Conservation (phyloP, 2,797 vertebrate species). For the Propithecus deckenii region DNA sequence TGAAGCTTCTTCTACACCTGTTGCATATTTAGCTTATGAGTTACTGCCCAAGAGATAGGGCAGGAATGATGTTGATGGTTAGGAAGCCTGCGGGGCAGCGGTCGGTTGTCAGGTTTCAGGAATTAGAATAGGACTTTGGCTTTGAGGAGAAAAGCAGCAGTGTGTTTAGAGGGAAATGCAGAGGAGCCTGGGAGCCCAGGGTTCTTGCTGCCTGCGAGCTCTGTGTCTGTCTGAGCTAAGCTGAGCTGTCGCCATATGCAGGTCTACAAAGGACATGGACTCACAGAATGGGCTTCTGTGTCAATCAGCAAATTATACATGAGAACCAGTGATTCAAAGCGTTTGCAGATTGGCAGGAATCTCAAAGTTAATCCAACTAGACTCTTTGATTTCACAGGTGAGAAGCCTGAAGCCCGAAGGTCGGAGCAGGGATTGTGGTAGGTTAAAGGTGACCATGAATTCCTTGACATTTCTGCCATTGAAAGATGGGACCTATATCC, state of each 20-base stretch:
- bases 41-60: not conserved
- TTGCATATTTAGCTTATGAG: not conserved
- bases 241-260: not conserved
- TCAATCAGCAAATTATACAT: slow-evolving; percentile 38
- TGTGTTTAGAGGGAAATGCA: not conserved
- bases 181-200: not conserved
- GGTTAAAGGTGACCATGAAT: not conserved
- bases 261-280: not conserved
- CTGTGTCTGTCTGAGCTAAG: not conserved
- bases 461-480: not conserved
- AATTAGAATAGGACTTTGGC: not conserved
- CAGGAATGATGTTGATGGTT: not conserved
- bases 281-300: not conserved
- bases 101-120: not conserved
- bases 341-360: not conserved
- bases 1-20: not conserved
- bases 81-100: not conserved
- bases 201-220: not conserved
- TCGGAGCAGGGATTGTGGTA: not conserved
- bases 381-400: slow-evolving; percentile 39
- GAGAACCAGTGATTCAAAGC: not conserved
- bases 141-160: not conserved
- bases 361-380: not conserved
- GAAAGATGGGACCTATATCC: not conserved
- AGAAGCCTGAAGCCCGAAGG: not conserved